Conservation (phyloP, 2,888 invertebrate genomes). For the Dryococelus australis region DNA sequence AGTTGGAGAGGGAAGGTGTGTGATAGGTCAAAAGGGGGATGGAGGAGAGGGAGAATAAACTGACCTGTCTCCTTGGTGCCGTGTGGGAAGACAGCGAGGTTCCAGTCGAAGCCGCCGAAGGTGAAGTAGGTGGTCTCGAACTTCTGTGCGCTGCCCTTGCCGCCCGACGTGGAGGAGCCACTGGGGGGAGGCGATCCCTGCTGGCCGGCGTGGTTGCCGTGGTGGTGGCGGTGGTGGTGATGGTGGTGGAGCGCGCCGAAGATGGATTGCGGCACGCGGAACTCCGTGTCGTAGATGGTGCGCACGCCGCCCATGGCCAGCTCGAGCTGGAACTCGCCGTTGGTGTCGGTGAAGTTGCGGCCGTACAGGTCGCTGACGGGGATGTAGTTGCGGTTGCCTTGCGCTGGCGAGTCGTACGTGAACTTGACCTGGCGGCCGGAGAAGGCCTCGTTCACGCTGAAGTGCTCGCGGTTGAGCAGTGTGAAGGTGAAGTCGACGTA, state of each 20-base stretch:
- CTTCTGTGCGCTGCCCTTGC: conserved; percentile 52
- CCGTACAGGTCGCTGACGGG: conserved; percentile 73
- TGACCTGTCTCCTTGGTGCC: conserved; percentile 62
- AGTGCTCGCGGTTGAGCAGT: conserved; percentile 80
- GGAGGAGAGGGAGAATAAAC: neutral
- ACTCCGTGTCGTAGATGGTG: conserved; percentile 77
- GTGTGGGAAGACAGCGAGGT: conserved; percentile 69
- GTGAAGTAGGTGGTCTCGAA: conserved; percentile 75
- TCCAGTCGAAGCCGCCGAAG: conserved; percentile 86
- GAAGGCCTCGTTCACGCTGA: conserved; percentile 82
- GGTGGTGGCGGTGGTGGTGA: conserved; percentile 51
- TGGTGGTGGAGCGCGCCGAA: conserved; percentile 49
- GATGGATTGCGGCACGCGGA: conserved; percentile 65
- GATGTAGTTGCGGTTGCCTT: conserved; percentile 77
- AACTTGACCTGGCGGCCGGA: conserved; percentile 70
- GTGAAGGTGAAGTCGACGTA: conserved; percentile 84
- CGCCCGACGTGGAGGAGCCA: conserved; percentile 26
- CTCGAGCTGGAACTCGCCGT: conserved; percentile 82
- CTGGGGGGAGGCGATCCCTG: conserved; percentile 41
- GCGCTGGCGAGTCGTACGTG: conserved; percentile 73
- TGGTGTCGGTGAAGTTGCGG: conserved; percentile 78
- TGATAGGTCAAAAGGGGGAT: too few species aligned
- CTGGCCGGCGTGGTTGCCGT: conserved; percentile 19
- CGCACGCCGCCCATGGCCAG: conserved; percentile 77
- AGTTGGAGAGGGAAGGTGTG: too few species aligned